Evolutionary conservation across 2,888 invertebrate genomes (phyloP).

Genomic region (Monoplex corrugatus): DNA sequence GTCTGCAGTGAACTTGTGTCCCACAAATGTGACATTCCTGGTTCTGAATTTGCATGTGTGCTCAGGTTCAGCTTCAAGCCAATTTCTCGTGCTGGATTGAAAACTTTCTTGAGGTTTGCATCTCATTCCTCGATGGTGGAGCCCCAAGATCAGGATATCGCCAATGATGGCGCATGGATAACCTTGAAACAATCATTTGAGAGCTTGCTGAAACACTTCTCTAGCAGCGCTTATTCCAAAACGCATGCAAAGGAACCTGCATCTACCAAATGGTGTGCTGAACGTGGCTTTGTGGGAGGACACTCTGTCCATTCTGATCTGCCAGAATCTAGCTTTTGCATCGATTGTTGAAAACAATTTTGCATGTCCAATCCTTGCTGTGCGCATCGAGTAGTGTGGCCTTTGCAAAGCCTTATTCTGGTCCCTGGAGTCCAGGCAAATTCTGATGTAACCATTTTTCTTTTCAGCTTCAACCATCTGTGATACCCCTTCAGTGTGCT

Average conservation of each 20-base stretch:
- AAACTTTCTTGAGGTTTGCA: constrained; percentile 35
- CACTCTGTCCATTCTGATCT: constrained; percentile 50
- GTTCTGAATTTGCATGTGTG: constrained; percentile 48
- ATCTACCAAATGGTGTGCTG: constrained; percentile 55
- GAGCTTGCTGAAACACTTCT: constrained; percentile 54
- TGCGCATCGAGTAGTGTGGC: constrained; percentile 51
- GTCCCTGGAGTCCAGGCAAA: constrained; percentile 56
- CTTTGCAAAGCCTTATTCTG: constrained; percentile 56
- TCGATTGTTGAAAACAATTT: constrained; percentile 58
- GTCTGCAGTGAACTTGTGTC: constrained; percentile 46
- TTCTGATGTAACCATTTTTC: constrained; percentile 25
- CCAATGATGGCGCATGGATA: constrained; percentile 46
- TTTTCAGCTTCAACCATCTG: constrained; percentile 39
- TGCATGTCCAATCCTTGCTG: constrained; percentile 45
- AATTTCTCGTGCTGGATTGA: constrained; percentile 34
- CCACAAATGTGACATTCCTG: constrained; percentile 53
- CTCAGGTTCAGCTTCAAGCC: constrained; percentile 35
- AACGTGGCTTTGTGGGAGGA: constrained; percentile 52
- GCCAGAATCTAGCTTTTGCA: constrained; percentile 60
- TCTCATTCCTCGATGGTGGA: constrained; percentile 48
- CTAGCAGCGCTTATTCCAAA: constrained; percentile 52
- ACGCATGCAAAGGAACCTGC: constrained; percentile 46
- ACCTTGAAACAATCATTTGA: constrained; percentile 49
- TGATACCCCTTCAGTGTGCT: constrained; percentile 50
- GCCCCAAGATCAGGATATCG: constrained; percentile 43